Evolutionary conservation across 2,797 vertebrate genomes (phyloP).

Genomic region (Cheirogaleus major): DNA sequence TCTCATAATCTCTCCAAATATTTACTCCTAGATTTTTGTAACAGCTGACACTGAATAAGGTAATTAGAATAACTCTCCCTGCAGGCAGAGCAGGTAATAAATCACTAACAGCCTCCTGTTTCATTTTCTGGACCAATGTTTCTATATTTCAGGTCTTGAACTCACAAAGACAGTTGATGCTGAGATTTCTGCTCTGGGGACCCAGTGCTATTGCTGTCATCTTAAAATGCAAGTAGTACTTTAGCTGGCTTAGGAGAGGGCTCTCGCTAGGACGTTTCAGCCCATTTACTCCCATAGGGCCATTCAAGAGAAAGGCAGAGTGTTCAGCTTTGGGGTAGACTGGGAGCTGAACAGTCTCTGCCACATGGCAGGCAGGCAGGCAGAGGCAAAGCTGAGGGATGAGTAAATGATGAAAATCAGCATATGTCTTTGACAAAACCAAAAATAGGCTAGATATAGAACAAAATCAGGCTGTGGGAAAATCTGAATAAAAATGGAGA

Average conservation of each 20-base stretch:
- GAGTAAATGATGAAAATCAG: neutral
- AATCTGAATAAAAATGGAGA: neutral
- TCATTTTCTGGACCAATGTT: neutral
- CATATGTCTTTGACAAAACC: neutral
- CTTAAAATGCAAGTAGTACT: neutral
- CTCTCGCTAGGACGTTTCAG: neutral
- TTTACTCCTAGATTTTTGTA: neutral
- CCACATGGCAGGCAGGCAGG: neutral
- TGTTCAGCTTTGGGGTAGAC: neutral
- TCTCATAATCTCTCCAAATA: slow-evolving; percentile 20
- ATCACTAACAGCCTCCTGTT: neutral
- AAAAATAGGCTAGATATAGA: neutral
- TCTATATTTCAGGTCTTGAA: neutral
- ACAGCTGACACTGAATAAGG: slow-evolving; percentile 28
- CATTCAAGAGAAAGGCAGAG: neutral
- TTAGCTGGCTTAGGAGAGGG: neutral
- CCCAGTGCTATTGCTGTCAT: neutral
- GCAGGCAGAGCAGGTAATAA: neutral
- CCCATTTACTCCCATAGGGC: neutral
- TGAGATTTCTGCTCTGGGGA: neutral
- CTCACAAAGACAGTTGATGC: neutral
- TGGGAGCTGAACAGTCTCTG: neutral
- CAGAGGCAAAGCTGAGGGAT: neutral
- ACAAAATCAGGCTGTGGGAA: neutral
- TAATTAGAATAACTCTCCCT: slow-evolving; percentile 12